phyloP scores from a whole-genome alignment of 2,888 invertebrate genomes.

The Tachina grossa region DNA sequence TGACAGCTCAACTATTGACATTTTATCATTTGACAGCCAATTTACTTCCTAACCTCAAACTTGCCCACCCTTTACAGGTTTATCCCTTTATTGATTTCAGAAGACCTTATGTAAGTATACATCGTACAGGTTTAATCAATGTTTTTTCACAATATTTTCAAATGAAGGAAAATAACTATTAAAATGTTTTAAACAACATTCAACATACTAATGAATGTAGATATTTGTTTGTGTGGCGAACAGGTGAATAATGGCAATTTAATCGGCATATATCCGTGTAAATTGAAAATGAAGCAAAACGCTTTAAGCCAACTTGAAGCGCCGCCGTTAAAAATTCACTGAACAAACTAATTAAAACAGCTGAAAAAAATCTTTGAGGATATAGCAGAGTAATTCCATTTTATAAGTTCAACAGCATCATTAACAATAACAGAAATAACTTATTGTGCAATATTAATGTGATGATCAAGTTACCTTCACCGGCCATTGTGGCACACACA shows the following conservation, averaged over 20 bases:
- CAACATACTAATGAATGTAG: not conserved
- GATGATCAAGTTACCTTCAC: conserved; percentile 41
- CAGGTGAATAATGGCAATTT: conserved; percentile 70
- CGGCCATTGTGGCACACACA: not conserved
- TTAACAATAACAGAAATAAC: conserved; percentile 22
- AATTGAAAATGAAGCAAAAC: conserved; percentile 69
- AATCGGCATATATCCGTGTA: conserved; percentile 66
- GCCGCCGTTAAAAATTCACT: conserved; percentile 67
- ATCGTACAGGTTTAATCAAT: not conserved
- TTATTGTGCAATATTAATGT: not conserved
- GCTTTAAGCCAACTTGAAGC: conserved; percentile 61
- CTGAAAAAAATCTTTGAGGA: not conserved
- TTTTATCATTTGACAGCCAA: too few species aligned
- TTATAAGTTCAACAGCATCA: conserved; percentile 51
- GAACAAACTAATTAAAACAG: conserved; percentile 30
- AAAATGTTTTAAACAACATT: conserved; percentile 17
- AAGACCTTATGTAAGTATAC: not conserved
- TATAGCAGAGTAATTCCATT: not conserved
- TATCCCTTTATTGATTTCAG: too few species aligned
- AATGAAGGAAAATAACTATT: conserved; percentile 4
- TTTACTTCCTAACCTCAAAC: too few species aligned
- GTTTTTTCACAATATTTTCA: not conserved
- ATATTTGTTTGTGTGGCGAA: not conserved
- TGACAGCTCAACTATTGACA: too few species aligned
- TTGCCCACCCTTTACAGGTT: too few species aligned